A percentile compares a stretch with the other conserved stretches of the same genome.
Evolutionary conservation across 2,888 invertebrate genomes (phyloP).

Genomic region (Archaeoteleia sp.): DNA sequence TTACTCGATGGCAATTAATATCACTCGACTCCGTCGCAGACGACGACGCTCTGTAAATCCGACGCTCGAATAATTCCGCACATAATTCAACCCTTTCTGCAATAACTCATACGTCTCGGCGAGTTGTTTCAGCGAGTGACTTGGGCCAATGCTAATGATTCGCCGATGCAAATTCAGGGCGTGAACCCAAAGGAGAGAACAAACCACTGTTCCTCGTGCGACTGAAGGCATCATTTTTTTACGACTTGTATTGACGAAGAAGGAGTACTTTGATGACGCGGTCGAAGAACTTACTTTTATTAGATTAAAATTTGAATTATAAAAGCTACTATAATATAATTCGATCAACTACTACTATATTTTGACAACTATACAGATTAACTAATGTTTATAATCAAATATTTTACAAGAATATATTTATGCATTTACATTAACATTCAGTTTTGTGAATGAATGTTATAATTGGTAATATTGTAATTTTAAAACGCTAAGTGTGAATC

Average conservation of each 20-base stretch:
- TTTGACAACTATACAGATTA: no score
- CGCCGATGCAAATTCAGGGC: conserved; percentile 61
- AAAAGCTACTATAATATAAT: no score
- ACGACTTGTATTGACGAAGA: conserved; percentile 1
- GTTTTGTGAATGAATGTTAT: no score
- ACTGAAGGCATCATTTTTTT: conserved; percentile 52
- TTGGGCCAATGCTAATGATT: conserved; percentile 62
- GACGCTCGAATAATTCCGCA: conserved; percentile 71
- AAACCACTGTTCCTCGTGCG: conserved; percentile 52
- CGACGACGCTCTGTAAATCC: conserved; percentile 68
- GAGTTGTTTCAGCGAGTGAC: conserved; percentile 56
- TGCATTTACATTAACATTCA: no score
- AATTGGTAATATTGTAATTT: no score
- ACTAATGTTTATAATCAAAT: no score
- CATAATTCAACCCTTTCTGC: conserved; percentile 74
- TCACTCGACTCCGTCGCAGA: conserved; percentile 62
- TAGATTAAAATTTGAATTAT: no score
- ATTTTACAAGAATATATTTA: no score
- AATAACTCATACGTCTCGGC: conserved; percentile 67
- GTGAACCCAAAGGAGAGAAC: conserved; percentile 47
- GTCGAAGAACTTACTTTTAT: no score
- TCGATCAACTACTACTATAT: no score
- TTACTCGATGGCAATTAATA: conserved; percentile 63
- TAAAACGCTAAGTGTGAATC: no score
- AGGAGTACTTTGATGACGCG: conserved; percentile 4